phyloP scores from a whole-genome alignment of 1,140 invertebrate genomes.

The Trialeurodes vaporariorum region DNA sequence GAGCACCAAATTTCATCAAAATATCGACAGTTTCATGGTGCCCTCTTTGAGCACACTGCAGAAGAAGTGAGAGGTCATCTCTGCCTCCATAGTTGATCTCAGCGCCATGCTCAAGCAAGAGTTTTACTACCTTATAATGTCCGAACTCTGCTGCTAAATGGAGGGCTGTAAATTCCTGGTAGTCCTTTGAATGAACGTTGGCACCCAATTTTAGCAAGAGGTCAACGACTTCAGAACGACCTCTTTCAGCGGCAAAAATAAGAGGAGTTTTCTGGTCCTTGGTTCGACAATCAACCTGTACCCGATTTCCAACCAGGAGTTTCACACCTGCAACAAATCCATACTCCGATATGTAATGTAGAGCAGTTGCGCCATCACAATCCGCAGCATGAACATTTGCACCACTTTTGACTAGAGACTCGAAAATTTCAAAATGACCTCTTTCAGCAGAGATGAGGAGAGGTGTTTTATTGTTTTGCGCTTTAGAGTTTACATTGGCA shows the following conservation, averaged over 20 bases:
- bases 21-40: too few relatives aligned
- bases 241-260: not conserved
- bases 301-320: not conserved
- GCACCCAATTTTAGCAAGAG: not conserved
- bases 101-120: not conserved
- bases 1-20: too few relatives aligned
- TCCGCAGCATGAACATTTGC: not conserved
- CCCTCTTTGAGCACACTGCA: too few relatives aligned
- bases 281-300: not conserved
- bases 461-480: not conserved
- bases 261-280: not conserved
- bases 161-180: too few relatives aligned
- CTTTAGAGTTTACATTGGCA: not conserved
- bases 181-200: not conserved
- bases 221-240: not conserved
- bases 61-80: too few relatives aligned
- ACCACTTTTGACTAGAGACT: not conserved
- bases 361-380: not conserved
- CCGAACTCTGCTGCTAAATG: too few relatives aligned
- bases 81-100: too few relatives aligned
- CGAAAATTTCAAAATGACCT: not conserved
- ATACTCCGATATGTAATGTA: not conserved
- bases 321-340: not conserved
- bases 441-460: not conserved
- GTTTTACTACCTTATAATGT: not conserved